Evolutionary conservation across 2,113 vertebrate species (phyloP), one percentile per base, ranked within the genome.

Genomic region (Rutilus rutilus): DNA sequence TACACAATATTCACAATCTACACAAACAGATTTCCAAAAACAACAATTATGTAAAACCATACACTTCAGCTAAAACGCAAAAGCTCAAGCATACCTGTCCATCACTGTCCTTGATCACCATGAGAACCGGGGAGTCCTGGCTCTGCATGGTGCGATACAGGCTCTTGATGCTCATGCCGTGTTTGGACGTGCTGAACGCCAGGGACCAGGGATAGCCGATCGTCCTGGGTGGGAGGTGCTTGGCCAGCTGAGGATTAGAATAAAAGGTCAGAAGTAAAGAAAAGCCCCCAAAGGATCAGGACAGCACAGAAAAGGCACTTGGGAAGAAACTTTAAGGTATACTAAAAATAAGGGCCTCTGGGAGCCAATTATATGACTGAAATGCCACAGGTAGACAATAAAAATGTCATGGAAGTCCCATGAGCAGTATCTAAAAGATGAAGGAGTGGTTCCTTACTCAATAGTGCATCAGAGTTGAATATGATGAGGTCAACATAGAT

Each of bases 181-280:
- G 97, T 91, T 99, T 99, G 78, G 96, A 94, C 4, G 98, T 99
- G 86, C 98, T 97, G 91, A 97, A 99, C 64, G 96, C 97, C 84
- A 99, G 95, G 17, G 96, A 98, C 98, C 98, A 99, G 30, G 98
- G 98, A 88, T 99, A 99, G 73, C 98, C 98, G 64, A 99, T 98
- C 36, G 98, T 99, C 90, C 98, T 96, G 45, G 98, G 97, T 36
- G 98, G 98, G 90, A 99, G 97, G 91, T 97, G 96, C 89, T 94
- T 98, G 27, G 97, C 97, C 62, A 99, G 96, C 98, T 99, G 71
- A 89, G 6, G 27, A 64, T 81, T 47, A 15, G 62, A 15, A 6
- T 59, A 3, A n/a, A 14, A 27, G 12, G 3, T 62, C 12, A 47
- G 1, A 50, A n/a, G 47, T 80, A 5, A 82, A 57, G 2, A 12